Evolutionary conservation across 2,113 vertebrate genomes (phyloP), one percentile per base, ranked within the genome.

Genomic region (Anguilla rostrata): DNA sequence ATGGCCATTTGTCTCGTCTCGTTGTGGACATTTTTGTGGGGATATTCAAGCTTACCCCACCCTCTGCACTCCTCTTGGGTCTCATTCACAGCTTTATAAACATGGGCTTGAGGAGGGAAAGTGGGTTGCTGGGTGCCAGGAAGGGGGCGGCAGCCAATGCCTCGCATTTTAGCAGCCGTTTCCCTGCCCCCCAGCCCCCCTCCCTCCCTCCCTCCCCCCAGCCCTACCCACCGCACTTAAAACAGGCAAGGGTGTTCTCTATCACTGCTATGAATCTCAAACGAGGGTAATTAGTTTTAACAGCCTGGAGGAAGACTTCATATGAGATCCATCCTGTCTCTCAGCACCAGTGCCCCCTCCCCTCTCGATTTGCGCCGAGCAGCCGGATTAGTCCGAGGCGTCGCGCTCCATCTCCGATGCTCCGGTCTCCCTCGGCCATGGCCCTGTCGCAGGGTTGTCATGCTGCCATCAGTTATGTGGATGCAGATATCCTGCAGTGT

Each of bases 241-340:
- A 84, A 86, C 86, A 57, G 26, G 66, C 81, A 83, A 86, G 86
- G 66, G 85, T 85, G 87, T 85, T 86, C 53, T 53, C 71, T 66
- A 63, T 63, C 22, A 20, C 41, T 8, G 84, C 83, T 63, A 41
- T 78, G 71, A 53, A 83, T 86, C 84, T 86, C 78, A 82, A 86
- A 85, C 84, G 57, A 86, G 83, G 89, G 57, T 85, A 88, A 89
- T 89, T 86, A 85, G 41, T 87, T 84, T 22, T 78, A 53, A 78
- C 39, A 86, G 85, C 79, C 63, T 34, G 80, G 60, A 87, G 82
- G 83, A 82, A 82, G 39, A 39, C 40, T 80, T 85, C 83, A 85
- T 83, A 26, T 86, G 85, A 84, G 83, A 15, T 46, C 75, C 53
- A 87, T 78, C 63, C 79, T 85, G 85, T 56, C n/a, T 71, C 26